Percentiles rank a stretch among this genome's conserved stretches.
Conservation (phyloP, 1,140 invertebrate genomes). For the Streblospio benedicti region DNA sequence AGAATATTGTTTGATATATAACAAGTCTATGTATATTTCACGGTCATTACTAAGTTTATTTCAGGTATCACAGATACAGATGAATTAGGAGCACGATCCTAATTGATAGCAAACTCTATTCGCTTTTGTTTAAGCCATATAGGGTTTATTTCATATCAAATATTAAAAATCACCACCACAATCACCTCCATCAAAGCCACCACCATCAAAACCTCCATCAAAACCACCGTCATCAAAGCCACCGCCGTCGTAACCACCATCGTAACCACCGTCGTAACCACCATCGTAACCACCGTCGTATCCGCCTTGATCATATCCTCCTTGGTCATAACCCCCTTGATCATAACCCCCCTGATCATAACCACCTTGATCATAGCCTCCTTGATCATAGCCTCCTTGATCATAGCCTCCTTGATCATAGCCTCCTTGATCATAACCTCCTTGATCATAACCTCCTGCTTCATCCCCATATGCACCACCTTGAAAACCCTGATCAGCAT, state of each 20-base stretch:
- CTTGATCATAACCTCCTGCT: neutral
- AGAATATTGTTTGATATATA: too few relatives aligned
- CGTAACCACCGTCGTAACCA: neutral
- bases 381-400: neutral
- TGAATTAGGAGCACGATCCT: too few relatives aligned
- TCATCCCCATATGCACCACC: constrained; percentile 1
- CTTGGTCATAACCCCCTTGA: neutral
- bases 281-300: constrained; percentile 7
- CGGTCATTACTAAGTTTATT: too few relatives aligned
- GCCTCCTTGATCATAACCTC: constrained; percentile 2
- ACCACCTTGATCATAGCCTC: neutral
- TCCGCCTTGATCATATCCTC: constrained; percentile 2
- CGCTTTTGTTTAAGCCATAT: too few relatives aligned
- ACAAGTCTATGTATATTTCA: too few relatives aligned
- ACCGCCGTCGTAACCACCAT: neutral
- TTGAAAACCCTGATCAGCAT: constrained; percentile 1
- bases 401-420: neutral
- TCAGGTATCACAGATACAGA: too few relatives aligned
- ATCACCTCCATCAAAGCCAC: too few relatives aligned
- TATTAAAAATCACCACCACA: too few relatives aligned
- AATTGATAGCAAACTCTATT: too few relatives aligned
- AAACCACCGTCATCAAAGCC: constrained; percentile 5
- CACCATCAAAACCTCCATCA: constrained; percentile 6
- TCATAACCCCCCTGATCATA: neutral
- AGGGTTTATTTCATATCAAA: too few relatives aligned